Base-by-base conservation (phyloP, 2,797 vertebrate genomes). In the Cyclopterus lumpus region DNA sequence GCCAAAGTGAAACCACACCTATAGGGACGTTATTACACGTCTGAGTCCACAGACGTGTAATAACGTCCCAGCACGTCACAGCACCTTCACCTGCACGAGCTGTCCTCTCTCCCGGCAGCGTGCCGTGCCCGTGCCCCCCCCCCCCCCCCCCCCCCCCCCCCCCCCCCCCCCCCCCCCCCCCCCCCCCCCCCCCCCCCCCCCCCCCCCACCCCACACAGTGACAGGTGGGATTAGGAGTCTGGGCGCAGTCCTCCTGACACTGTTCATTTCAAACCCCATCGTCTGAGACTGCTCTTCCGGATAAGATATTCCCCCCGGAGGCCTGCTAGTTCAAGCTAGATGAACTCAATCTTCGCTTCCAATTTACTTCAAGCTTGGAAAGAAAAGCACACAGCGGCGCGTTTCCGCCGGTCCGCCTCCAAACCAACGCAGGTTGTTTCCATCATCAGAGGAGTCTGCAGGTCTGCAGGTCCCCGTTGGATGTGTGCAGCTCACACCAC, bases 301-400 rank as follows among this genome's bases (percentile, higher is more conserved):
- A 88, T 83, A 88, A 91, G 78, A 91, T 90, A 91, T 91, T 94
- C 91, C 92, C 93, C 81, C 88, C 54, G 88, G 89, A 92, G 93
- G 86, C 73, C 86, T 65, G 90, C 86, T 84, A 73, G 93, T 94
- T 95, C 94, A 95, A 75, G 83, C 86, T 81, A 92, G 89, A 95
- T 95, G 93, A 95, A 95, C 94, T 95, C 94, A 87, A 89, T 93
- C 90, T 94, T 95, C 95, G 88, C 91, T 94, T 95, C 91, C 92
- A 94, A 95, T 95, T 95, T 93, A 87, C 90, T 83, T 95, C 93
- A 94, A 89, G 91, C 81, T 59, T 61, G 71, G 85, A 61, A 85
- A 87, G 86, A 86, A 90, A 90, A 86, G 83, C 83, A 28, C 71
- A 59, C 62, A 58, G 75, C 6, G 80, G 70, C 64, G 73, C 49